Conservation (phyloP, 2,797 vertebrate species). For the Lindbergichthys nudifrons region DNA sequence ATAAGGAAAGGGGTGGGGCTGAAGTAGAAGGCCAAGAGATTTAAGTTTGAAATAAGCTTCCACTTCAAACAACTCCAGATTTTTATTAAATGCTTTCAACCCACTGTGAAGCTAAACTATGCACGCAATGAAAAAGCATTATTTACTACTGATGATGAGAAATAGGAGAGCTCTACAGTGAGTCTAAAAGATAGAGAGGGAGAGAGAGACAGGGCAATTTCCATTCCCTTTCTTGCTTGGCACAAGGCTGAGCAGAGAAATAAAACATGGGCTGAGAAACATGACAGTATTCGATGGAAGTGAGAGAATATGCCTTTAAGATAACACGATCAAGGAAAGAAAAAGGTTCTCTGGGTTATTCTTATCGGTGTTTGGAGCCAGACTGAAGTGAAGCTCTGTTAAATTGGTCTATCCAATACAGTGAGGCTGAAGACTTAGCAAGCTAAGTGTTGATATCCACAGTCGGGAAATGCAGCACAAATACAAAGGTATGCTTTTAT, state of each 20-base stretch:
- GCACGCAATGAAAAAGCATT: conserved; percentile 80
- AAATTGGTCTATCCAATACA: conserved; percentile 48
- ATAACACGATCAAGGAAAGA: conserved; percentile 60
- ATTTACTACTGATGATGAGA: conserved; percentile 74
- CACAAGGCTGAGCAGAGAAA: conserved; percentile 53
- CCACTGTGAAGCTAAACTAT: conserved; percentile 48
- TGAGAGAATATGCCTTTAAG: conserved; percentile 71
- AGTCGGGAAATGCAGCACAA: background rate
- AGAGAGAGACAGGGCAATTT: conserved; percentile 47
- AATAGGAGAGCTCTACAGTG: conserved; percentile 30
- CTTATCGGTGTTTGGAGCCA: conserved; percentile 59
- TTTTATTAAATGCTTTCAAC: conserved; percentile 76
- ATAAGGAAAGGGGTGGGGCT: conserved; percentile 30
- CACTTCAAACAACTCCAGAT: conserved; percentile 74
- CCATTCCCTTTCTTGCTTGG: conserved; percentile 32
- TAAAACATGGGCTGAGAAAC: conserved; percentile 65
- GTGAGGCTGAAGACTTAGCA: conserved; percentile 28
- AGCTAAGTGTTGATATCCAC: conserved; percentile 30
- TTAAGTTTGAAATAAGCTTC: conserved; percentile 64
- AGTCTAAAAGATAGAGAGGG: conserved; percentile 50
- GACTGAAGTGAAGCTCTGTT: conserved; percentile 48
- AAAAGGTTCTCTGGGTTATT: conserved; percentile 61
- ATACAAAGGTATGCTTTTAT: background rate
- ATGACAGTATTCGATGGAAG: conserved; percentile 67
- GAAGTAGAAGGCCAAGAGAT: conserved; percentile 64